Percentiles rank a stretch among this genome's conserved stretches.
Conservation (phyloP, 53 echinoderm and acorn worm species). For the Holothuria leucospilota region DNA sequence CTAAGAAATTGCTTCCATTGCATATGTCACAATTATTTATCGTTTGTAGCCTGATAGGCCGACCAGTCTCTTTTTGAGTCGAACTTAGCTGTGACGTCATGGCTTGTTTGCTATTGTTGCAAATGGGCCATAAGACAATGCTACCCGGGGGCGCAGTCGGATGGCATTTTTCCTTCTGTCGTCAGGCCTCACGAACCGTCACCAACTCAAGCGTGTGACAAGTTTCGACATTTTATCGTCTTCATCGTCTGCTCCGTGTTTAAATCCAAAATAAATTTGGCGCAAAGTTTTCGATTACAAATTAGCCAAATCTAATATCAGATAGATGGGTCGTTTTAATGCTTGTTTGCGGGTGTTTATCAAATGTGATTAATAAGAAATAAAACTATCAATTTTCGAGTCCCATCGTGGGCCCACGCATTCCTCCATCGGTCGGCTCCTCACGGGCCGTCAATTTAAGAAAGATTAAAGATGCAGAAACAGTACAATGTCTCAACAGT, state of each 20-base stretch:
- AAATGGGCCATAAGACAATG: constrained; percentile 9
- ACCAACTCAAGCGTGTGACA: constrained; percentile 9
- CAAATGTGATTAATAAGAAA: constrained; percentile 44
- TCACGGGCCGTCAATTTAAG: too few species aligned
- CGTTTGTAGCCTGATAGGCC: too few species aligned
- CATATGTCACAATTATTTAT: too few species aligned
- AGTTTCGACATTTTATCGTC: constrained; percentile 4
- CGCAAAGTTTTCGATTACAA: constrained; percentile 46
- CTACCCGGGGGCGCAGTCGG: not conserved
- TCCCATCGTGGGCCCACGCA: too few species aligned
- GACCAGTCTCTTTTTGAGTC: not conserved
- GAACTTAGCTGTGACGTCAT: constrained; percentile 3
- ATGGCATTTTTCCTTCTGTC: not conserved
- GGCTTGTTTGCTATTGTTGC: constrained; percentile 19
- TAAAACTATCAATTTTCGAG: constrained; percentile 5
- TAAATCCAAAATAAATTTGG: constrained; percentile 42
- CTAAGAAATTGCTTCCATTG: too few species aligned
- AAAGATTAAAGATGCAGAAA: too few species aligned
- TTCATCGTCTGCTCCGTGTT: constrained; percentile 7
- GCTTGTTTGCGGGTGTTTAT: constrained; percentile 35
- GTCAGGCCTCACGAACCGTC: too few species aligned
- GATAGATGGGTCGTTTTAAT: constrained; percentile 33
- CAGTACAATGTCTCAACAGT: too few species aligned
- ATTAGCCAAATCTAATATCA: constrained; percentile 35
- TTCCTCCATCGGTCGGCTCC: too few species aligned